A percentile compares a stretch with the other conserved stretches of the same genome.
phyloP scores from a whole-genome alignment of 2,888 invertebrate species.

The Lycophotia porphyrea region DNA sequence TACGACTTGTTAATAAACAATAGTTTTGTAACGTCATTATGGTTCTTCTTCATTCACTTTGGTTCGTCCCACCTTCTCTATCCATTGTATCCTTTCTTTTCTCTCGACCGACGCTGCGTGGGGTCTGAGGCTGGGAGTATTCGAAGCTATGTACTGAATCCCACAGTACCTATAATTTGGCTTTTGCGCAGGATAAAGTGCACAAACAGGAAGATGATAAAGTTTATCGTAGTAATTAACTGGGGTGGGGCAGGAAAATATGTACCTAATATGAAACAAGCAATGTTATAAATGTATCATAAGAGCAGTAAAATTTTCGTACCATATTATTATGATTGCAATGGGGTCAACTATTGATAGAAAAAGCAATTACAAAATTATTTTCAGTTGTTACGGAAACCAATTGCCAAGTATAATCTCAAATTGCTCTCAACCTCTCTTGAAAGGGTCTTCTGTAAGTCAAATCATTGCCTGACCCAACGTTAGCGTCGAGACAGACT shows the following conservation, averaged over 20 bases:
- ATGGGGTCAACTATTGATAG: not conserved
- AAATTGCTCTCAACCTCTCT: not conserved
- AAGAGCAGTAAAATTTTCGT: not conserved
- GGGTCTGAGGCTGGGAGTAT: conserved; percentile 40
- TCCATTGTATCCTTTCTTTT: conserved; percentile 76
- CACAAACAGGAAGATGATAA: not conserved
- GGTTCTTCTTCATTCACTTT: conserved; percentile 82
- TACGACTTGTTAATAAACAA: conserved; percentile 88
- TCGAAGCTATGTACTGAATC: not conserved
- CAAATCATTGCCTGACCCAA: conserved; percentile 44
- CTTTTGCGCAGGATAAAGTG: conserved; percentile 1
- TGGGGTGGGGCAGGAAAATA: not conserved
- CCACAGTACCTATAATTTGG: not conserved
- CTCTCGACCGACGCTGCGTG: conserved; percentile 53
- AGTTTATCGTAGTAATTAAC: not conserved
- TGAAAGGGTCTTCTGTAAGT: not conserved
- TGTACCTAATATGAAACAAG: not conserved
- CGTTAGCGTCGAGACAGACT: conserved; percentile 40
- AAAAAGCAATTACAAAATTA: not conserved
- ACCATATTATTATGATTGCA: not conserved
- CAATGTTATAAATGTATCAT: not conserved
- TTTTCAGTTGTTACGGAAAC: not conserved
- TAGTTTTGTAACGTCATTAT: conserved; percentile 86
- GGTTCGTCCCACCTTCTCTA: conserved; percentile 78
- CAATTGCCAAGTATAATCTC: not conserved